Base-by-base conservation (phyloP, 2,888 invertebrate species). In the Sinohyriopsis cumingii region DNA sequence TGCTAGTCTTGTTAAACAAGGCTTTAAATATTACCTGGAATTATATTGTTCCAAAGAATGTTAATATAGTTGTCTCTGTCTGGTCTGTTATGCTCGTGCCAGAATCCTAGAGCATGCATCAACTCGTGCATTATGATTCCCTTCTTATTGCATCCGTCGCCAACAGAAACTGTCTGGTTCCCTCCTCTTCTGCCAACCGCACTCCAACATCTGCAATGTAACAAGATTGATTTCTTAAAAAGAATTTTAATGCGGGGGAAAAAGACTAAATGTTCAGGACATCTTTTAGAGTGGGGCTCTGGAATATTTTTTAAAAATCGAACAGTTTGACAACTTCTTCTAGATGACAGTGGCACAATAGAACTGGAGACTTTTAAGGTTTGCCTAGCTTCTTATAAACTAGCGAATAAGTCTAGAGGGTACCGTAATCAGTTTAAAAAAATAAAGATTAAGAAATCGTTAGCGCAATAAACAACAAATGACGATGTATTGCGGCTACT, bases 41-140 rank as follows among this genome's bases (percentile, higher is more conserved):
- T 63, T n/a, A 86, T 84, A 70, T 86, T 86, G 28, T 75, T 67
- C 66, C 71, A 68, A 33, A 80, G 66, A 22, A 86, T 75, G 15
- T 71, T 65, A 1, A 96, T 94, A 87, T 92, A 95, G 1, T 94
- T 92, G 85, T 95, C 95, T 76, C 96, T 92, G 88, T 95, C 93
- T 22, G 93, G 93, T 28, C 95, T 92, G 84, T 94, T 94, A 86
- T 95, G 95, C 90, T 95, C 95, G 85, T 96, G 95, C 87, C 94
- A 94, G 89, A 95, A 95, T 0, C 95, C 95, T 2, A 95, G 88
- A 0, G 94, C 93, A 84, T 95, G 95, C 82, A 95, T 91, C 87
- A 95, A 91, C 88, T 96, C 95, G 86, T 96, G 95, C 12, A 94
- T 92, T 5, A 94, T 92, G 18, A 93, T 94, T 22, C 94, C 91